Percentiles rank a stretch among this genome's conserved stretches.
phyloP scores from a whole-genome alignment of 2,113 vertebrate species.

The Girardinichthys multiradiatus region DNA sequence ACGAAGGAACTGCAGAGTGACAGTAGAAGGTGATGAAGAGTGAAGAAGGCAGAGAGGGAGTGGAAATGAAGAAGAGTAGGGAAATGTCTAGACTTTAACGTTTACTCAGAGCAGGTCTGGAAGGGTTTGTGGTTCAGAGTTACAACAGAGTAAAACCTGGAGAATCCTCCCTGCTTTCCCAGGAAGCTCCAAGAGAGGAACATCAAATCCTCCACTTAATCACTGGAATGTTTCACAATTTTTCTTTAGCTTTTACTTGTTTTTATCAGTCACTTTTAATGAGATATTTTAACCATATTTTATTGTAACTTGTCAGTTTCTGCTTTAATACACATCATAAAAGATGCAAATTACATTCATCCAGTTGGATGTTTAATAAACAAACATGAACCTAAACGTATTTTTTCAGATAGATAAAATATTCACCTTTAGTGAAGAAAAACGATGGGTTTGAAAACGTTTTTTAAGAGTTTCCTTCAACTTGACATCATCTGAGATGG shows the following conservation, averaged over 20 bases:
- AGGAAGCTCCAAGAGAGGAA: neutral
- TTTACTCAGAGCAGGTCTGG: slow-evolving; percentile 27
- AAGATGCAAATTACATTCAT: no score
- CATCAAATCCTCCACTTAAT: neutral
- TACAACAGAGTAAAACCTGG: slow-evolving; percentile 29
- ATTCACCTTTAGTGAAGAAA: neutral
- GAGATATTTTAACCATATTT: neutral
- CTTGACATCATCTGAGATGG: neutral
- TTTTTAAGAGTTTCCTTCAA: neutral
- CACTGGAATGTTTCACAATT: neutral
- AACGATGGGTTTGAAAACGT: neutral
- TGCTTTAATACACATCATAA: no score
- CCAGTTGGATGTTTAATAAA: neutral
- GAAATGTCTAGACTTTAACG: slow-evolving; percentile 53
- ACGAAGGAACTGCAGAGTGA: slow-evolving; percentile 6
- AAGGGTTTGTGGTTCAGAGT: slow-evolving; percentile 42
- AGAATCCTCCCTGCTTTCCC: slow-evolving; percentile 22
- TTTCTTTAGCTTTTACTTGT: neutral
- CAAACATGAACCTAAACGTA: neutral
- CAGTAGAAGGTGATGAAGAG: neutral
- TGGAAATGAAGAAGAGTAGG: neutral
- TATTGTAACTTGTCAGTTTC: no score
- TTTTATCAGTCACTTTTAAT: no score
- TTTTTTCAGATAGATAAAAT: neutral
- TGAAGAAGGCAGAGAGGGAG: slow-evolving; percentile 23